phyloP scores from a whole-genome alignment of 2,888 invertebrate genomes.

The Phoenoteleia sp. region DNA sequence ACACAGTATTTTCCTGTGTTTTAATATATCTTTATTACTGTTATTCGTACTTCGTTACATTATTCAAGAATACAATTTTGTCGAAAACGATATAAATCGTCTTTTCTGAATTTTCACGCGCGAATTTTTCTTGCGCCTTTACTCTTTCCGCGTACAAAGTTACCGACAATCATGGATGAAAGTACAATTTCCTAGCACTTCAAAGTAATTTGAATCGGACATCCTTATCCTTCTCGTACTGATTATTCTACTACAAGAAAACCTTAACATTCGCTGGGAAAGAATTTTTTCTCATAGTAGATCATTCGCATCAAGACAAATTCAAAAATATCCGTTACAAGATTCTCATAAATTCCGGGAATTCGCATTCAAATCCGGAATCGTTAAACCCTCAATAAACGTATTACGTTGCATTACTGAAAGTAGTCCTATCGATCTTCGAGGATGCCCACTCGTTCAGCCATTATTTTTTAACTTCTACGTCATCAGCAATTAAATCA shows the following conservation, averaged over 20 bases:
- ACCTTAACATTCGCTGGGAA: no score
- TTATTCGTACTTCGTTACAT: slow-evolving; percentile 62
- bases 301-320: not conserved
- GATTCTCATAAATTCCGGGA: not conserved
- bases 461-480: no score
- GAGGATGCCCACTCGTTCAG: slow-evolving; percentile 1
- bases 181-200: not conserved
- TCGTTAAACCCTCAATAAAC: slow-evolving; percentile 7
- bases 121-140: slow-evolving; percentile 19
- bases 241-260: no score
- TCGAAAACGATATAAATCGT: slow-evolving; percentile 55
- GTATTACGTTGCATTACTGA: slow-evolving; percentile 45
- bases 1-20: slow-evolving; percentile 19
- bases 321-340: not conserved
- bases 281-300: no score
- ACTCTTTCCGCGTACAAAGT: slow-evolving; percentile 1
- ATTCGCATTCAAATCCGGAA: not conserved
- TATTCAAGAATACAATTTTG: slow-evolving; percentile 60
- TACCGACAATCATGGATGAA: slow-evolving; percentile 13
- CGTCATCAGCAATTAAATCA: no score
- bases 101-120: slow-evolving; percentile 19
- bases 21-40: slow-evolving; percentile 66
- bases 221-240: no score
- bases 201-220: no score
- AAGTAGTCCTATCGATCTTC: slow-evolving; percentile 26